Percentiles rank a stretch among this genome's conserved stretches.
Conservation (phyloP, 2,888 invertebrate genomes). For the Noctua janthe region DNA sequence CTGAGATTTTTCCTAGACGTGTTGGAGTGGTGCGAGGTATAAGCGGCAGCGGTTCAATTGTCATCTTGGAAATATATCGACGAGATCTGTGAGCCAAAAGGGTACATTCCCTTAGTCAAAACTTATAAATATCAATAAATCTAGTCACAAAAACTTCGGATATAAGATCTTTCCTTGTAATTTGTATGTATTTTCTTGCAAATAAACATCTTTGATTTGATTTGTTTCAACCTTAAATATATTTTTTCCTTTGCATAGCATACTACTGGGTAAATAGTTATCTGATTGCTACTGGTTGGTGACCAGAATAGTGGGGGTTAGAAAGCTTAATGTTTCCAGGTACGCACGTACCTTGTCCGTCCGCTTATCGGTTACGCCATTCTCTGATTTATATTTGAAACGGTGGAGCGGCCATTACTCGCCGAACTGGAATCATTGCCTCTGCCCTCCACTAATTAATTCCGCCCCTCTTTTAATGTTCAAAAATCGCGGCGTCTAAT, state of each 20-base stretch:
- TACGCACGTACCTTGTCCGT: no score
- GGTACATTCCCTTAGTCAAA: neutral
- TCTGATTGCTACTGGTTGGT: neutral
- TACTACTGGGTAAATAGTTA: neutral
- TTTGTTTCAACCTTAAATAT: no score
- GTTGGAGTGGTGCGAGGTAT: slow-evolving; percentile 60
- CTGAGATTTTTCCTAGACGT: slow-evolving; percentile 82
- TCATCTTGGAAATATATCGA: neutral
- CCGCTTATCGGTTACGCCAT: slow-evolving; percentile 59
- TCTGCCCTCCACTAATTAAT: slow-evolving; percentile 89
- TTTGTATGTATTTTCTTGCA: no score
- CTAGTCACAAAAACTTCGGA: neutral
- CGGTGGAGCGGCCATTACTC: slow-evolving; percentile 84
- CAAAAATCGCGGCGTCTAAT: slow-evolving; percentile 90
- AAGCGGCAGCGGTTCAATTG: slow-evolving; percentile 39
- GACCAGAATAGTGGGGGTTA: neutral
- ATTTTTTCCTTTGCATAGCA: no score
- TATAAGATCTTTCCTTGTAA: no score
- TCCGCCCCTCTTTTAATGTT: slow-evolving; percentile 89
- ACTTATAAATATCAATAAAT: neutral
- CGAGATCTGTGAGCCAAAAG: no score
- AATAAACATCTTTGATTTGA: no score
- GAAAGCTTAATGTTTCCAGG: neutral
- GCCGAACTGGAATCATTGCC: slow-evolving; percentile 88
- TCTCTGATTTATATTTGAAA: slow-evolving; percentile 81